Conservation (phyloP, 2,888 invertebrate genomes). For the Abrostola triplasia region DNA sequence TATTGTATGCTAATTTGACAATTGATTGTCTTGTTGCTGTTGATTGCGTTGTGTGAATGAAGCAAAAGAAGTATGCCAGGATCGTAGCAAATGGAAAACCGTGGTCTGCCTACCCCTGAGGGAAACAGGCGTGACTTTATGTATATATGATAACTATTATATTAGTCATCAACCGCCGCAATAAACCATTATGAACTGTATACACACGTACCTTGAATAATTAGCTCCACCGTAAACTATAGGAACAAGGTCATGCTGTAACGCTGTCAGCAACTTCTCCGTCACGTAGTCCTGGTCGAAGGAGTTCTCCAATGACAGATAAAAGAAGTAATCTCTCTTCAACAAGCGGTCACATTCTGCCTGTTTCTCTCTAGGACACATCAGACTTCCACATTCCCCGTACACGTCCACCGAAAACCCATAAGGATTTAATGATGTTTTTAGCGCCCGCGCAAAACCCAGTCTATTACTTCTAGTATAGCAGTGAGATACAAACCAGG, state of each 20-base stretch:
- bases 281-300: conserved; percentile 88
- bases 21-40: no score
- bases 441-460: conserved; percentile 62
- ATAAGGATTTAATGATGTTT: conserved; percentile 62
- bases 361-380: conserved; percentile 64
- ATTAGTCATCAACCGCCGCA: no score
- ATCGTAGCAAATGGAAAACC: no score
- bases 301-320: conserved; percentile 92
- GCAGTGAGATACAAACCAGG: conserved; percentile 84
- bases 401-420: conserved; percentile 83
- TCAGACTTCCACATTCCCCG: conserved; percentile 83
- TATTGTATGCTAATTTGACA: neutral
- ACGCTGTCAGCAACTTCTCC: conserved; percentile 89
- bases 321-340: conserved; percentile 91
- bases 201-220: conserved; percentile 81
- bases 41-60: no score
- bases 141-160: no score
- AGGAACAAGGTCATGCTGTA: conserved; percentile 89
- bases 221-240: conserved; percentile 91
- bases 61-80: no score
- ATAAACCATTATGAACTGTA: neutral
- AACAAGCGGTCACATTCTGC: conserved; percentile 70
- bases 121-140: no score
- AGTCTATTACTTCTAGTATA: conserved; percentile 67
- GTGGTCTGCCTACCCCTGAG: no score